Base-by-base conservation (phyloP, 2,888 invertebrate genomes). In the Heteromurus nitidus region DNA sequence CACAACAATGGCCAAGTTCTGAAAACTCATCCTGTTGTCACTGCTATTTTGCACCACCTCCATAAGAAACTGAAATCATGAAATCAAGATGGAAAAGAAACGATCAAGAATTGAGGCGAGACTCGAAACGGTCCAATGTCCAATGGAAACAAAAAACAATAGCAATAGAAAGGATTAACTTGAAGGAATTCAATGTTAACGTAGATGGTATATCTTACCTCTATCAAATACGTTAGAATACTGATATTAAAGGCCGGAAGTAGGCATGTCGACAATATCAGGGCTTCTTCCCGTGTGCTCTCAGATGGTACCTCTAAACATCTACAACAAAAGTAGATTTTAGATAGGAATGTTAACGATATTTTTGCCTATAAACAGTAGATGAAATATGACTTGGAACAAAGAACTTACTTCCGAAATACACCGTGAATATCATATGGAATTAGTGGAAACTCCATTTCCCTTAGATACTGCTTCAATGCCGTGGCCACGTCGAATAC, bases 401-500 rank as follows among this genome's bases (percentile, higher is more conserved):
- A 50, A 2, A 42, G n/a, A 80, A 69, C 82, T 47, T 85, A 89
- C 88, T 87, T 88, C 16, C 96, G 89, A 82, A 96, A 92, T 42
- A 94, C 89, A 88, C 96, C 95, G 88, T 96, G 96, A 83, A 93
- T 93, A 0, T 89, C 88, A 83, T 89, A 90, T 0, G 93, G 95
- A 89, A 97, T 93, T 22, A 97, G 90, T 0, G 97, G 95, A 87
- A 96, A 95, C 0, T 96, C 96, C 70, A 97, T 90, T 89, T 94
- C 93, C 80, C 96, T 91, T 83, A 97, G 92, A 89, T 96, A 97
- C 64, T 94, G 92, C 89, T 97, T 97, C 26, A 97, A 90, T 31
- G 96, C 92, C 88, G 94, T 95, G 0, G 96, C 95, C 18, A 96
- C 93, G 90, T 97, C 97, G 86, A 95, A 93, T 0, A 95, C 94